Base-by-base conservation (phyloP, 2,888 invertebrate species). In the Agrotis ipsilon region DNA sequence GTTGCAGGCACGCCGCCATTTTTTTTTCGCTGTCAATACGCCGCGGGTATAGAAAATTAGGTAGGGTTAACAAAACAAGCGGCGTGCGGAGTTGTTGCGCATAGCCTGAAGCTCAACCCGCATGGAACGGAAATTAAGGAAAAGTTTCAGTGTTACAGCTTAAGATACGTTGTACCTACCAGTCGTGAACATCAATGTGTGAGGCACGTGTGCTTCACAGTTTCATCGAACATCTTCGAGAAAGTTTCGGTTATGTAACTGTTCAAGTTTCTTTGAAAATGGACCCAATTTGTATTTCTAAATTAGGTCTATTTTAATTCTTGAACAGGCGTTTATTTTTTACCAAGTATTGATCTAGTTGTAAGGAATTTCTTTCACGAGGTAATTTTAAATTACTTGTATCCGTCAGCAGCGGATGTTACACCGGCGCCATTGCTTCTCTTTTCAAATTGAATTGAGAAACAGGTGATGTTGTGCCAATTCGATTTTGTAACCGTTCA, bases 361-460 rank as follows among this genome's bases (percentile, higher is more conserved):
- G 39, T 39, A 39, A 39, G 39, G 39, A 0, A 39, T 39, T 52
- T 57, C 45, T 43, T 59, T 43, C n/a, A 39, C 27, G 11, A 21
- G 13, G 16, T 24, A 48, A n/a, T 6, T 57, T 55, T 16, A 57
- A 58, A 32, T 63, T 71, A 63, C 45, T 19, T 9, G 39, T 54
- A 49, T 59, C 63, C 59, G 59, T 21, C 39, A 6, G 9, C 3
- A 60, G 27, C 78, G 83, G 85, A 80, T 73, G 72, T 65, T 69
- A 72, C 52, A 72, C 72, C 62, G 80, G 77, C 83, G 83, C 75
- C 84, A 87, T 82, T 76, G 77, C 78, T 78, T 72, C 64, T 81
- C 72, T 80, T 86, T 88, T 89, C 87, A 87, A 86, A 83, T 88
- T 71, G 43, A 67, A 69, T 68, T 77, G 59, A 61, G 69, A 70